Percentiles rank a stretch among this genome's conserved stretches.
Conservation (phyloP, 2,888 invertebrate species). For the Alloscopus bannaensis region DNA sequence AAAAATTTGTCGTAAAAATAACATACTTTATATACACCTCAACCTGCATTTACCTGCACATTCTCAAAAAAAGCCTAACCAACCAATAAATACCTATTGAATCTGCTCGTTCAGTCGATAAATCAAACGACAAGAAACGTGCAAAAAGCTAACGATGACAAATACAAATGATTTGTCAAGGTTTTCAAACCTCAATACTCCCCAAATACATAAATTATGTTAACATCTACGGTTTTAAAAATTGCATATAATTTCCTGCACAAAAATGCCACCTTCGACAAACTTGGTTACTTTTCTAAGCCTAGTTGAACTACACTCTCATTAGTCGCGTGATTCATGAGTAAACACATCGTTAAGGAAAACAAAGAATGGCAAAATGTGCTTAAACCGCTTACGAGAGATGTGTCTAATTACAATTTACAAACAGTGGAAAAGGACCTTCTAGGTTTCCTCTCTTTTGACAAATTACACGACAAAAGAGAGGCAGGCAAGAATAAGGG, state of each 20-base stretch:
- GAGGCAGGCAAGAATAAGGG: too few relatives aligned
- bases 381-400: neutral
- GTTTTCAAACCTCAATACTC: too few relatives aligned
- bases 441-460: neutral
- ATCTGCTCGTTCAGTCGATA: constrained; percentile 10
- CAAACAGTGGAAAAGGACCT: neutral
- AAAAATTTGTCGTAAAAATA: constrained; percentile 9
- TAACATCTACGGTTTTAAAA: too few relatives aligned
- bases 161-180: neutral
- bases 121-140: too few relatives aligned
- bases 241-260: too few relatives aligned
- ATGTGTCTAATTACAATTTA: neutral
- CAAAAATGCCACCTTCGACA: too few relatives aligned
- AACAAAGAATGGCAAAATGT: neutral
- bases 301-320: too few relatives aligned
- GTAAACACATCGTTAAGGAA: neutral
- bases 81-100: too few relatives aligned
- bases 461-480: too few relatives aligned
- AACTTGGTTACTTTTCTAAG: too few relatives aligned
- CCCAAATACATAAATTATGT: too few relatives aligned
- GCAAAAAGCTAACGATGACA: neutral
- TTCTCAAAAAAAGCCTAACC: neutral
- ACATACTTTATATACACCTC: constrained; percentile 1
- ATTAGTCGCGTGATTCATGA: neutral
- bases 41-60: too few relatives aligned